A percentile compares a stretch with the other conserved stretches of the same genome.
Conservation (phyloP, 2,113 vertebrate genomes). For the rabbit (Oryctolagus cuniculus) region mOryCun1.1 NC_091434.1:148913501-148914000, state of each 20-base stretch:
- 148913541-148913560: conserved; percentile 7
- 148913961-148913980: neutral
- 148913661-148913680: neutral
- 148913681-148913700: neutral
- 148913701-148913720: neutral
- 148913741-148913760: neutral
- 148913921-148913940: too few relatives aligned
- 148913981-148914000: neutral
- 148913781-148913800: neutral
- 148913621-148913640: neutral
- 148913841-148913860: neutral
- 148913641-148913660: neutral
- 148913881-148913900: neutral
- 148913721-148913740: neutral
- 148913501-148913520: neutral
- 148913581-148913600: neutral
- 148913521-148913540: neutral
- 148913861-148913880: neutral
- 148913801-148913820: neutral
- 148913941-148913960: neutral
- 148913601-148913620: neutral
- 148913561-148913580: neutral
- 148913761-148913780: neutral
- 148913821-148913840: neutral
- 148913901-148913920: neutral